Base-by-base conservation (phyloP, 2,888 invertebrate species). In the Neocrepidodera transversa region DNA sequence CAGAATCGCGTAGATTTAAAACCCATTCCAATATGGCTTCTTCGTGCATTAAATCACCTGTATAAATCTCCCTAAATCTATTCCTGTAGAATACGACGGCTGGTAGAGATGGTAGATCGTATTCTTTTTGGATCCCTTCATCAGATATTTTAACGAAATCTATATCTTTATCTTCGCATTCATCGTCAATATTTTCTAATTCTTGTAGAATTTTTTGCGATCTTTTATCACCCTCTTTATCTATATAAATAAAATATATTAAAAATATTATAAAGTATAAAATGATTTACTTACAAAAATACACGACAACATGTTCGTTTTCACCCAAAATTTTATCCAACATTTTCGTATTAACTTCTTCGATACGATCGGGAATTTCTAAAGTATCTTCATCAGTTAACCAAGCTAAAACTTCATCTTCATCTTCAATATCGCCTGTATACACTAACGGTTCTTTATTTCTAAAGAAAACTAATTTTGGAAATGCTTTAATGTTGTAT, bases 131-230 rank as follows among this genome's bases (percentile, higher is more conserved):
- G 57, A 95, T 87, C 42, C 92, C 91, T 20, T 90, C 90, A 74
- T 95, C 95, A 6, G 93, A 94, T 65, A 93, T 93, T 79, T 95
- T 95, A 0, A 95, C 90, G 76, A 95, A 95, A 77, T 93, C 91
- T 66, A 95, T 93, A 70, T 93, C 89, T 77, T 93, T 90, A 74
- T 93, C 91, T 81, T 95, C 95, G 74, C 94, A 93, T 75, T 94
- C 93, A 71, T 95, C 94, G 74, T 95, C 95, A 70, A 95, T 95
- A 73, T 95, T 94, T 78, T 95, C 95, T 61, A 95, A 77, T 76
- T 95, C 94, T 73, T 89, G 89, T 0, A 95, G 82, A 60, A 95
- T 94, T 76, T 93, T 93, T 68, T 92, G 91, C 17, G 93, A 90
- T 75, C 92, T 91, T 74, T 93, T 93, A 74, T 95, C 94, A 5